A percentile compares a stretch with the other conserved stretches of the same genome.
Evolutionary conservation across 1,140 invertebrate genomes (phyloP).

Genomic region (Drosophila busckii): DNA sequence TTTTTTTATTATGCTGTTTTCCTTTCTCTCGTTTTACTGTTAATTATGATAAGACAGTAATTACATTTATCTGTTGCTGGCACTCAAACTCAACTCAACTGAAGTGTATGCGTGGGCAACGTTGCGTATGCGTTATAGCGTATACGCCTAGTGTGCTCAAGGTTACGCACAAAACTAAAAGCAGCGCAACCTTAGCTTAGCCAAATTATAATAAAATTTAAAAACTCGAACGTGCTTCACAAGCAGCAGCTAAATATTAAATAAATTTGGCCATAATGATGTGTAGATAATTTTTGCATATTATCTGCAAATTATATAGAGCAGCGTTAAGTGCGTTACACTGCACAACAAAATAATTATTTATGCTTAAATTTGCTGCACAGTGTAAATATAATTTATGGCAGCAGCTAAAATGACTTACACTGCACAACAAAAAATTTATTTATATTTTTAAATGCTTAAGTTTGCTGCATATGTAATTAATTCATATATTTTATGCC

Average conservation of each 20-base stretch:
- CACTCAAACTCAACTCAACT: conserved; percentile 43
- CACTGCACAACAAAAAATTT: conserved; percentile 1
- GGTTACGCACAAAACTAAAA: conserved; percentile 32
- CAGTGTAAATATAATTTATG: too few species aligned
- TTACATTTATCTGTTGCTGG: conserved; percentile 70
- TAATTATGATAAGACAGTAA: conserved; percentile 74
- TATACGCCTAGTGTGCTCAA: conserved; percentile 52
- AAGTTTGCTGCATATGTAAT: too few species aligned
- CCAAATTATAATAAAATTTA: not conserved
- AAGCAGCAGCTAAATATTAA: too few species aligned
- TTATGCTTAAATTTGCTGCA: not conserved
- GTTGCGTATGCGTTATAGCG: conserved; percentile 62
- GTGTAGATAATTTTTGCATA: too few species aligned
- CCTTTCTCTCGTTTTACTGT: conserved; percentile 40
- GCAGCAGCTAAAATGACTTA: conserved; percentile 15
- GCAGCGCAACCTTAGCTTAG: conserved; percentile 25
- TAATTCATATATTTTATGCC: not conserved
- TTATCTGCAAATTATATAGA: too few species aligned
- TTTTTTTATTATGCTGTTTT: conserved; percentile 21
- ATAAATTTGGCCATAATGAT: too few species aligned
- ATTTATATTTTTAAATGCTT: not conserved
- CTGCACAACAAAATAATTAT: not conserved
- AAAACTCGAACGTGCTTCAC: too few species aligned
- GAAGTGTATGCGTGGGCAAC: conserved; percentile 21
- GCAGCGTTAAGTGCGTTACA: too few species aligned